Percentiles rank a stretch among this genome's conserved stretches.
Evolutionary conservation across 2,888 invertebrate genomes (phyloP).

Genomic region (Pollenia angustigena): DNA sequence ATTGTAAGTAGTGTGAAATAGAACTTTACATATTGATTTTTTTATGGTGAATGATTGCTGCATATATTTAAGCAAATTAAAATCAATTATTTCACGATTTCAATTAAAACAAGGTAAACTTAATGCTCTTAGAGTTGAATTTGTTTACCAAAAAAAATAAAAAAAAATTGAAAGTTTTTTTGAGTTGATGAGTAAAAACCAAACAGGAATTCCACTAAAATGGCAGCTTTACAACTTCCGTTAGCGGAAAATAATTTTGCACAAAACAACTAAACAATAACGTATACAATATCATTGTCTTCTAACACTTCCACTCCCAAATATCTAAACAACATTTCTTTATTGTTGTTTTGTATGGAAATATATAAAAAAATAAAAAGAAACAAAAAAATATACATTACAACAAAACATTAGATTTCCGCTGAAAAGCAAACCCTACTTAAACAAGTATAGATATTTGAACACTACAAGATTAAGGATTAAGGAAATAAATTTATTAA

Average conservation of each 20-base stretch:
- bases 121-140: too few species aligned
- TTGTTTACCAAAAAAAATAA: too few species aligned
- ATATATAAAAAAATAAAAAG: background rate
- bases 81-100: too few species aligned
- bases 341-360: background rate
- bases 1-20: too few species aligned
- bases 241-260: slow-evolving; percentile 33
- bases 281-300: slow-evolving; percentile 13
- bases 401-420: slow-evolving; percentile 44
- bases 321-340: background rate
- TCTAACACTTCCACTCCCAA: slow-evolving; percentile 21
- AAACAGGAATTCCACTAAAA: slow-evolving; percentile 72
- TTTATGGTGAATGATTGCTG: too few species aligned
- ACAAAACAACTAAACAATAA: background rate
- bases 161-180: too few species aligned
- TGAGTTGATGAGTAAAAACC: background rate
- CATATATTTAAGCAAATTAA: too few species aligned
- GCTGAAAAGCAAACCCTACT: slow-evolving; percentile 5
- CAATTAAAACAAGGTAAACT: too few species aligned
- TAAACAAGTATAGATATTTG: background rate
- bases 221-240: slow-evolving; percentile 83
- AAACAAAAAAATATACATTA: background rate
- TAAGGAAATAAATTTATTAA: background rate
- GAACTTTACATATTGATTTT: too few species aligned
- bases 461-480: background rate